Conservation (phyloP, 2,888 invertebrate genomes). For the Zaprionus obscuricornis region DNA sequence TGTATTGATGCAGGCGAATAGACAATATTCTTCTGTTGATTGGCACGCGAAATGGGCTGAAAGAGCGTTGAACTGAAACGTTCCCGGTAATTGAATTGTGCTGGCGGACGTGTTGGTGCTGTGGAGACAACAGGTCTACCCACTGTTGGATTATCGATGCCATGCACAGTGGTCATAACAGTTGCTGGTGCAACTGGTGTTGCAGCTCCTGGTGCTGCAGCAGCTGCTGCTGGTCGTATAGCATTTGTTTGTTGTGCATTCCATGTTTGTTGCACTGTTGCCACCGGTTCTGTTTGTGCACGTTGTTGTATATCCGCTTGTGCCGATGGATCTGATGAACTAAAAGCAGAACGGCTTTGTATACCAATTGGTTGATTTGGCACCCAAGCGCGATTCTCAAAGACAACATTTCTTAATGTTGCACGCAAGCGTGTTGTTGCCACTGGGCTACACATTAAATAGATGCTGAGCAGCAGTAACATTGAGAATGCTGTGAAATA, state of each 20-base stretch:
- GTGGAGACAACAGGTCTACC: background rate
- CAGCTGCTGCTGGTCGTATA: background rate
- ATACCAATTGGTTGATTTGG: background rate
- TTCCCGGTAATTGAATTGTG: slow-evolving; percentile 46
- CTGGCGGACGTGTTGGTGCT: slow-evolving; percentile 37
- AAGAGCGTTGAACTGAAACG: slow-evolving; percentile 64
- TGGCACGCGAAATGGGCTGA: slow-evolving; percentile 40
- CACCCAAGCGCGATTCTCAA: background rate
- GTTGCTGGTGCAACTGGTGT: background rate
- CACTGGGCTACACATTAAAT: slow-evolving; percentile 11
- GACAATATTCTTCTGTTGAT: slow-evolving; percentile 60
- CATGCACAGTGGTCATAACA: background rate
- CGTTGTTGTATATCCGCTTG: slow-evolving; percentile 23
- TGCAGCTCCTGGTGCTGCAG: background rate
- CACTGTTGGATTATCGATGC: background rate
- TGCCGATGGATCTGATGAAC: background rate
- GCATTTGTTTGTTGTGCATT: background rate
- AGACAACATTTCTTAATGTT: background rate
- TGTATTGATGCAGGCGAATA: slow-evolving; percentile 86
- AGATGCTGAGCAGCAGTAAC: slow-evolving; percentile 25
- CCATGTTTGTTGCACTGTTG: slow-evolving; percentile 10
- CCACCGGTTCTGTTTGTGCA: background rate
- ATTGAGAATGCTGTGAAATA: background rate
- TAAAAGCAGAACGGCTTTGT: background rate
- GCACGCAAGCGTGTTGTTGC: background rate